Percentiles rank a stretch among this genome's conserved stretches.
Evolutionary conservation across 2,797 vertebrate species (phyloP).

Genomic region (Arrhamphus sclerolepis): DNA sequence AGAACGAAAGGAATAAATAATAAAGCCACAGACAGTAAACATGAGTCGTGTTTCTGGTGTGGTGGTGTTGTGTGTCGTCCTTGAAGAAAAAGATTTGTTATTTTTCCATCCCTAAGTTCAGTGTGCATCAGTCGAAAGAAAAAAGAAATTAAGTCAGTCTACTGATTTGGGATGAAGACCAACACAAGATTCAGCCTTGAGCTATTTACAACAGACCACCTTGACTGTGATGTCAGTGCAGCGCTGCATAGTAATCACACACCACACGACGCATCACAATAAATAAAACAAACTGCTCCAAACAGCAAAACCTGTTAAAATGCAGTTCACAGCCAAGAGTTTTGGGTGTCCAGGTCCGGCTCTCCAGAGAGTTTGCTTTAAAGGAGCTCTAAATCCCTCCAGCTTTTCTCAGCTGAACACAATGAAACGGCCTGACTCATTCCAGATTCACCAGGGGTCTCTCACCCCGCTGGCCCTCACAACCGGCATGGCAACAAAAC

Average conservation of each 20-base stretch:
- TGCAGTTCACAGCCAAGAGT: conserved; percentile 61
- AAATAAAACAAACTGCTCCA: conserved; percentile 24
- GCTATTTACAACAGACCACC: conserved; percentile 19
- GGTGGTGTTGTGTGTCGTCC: too few relatives aligned
- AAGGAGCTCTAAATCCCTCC: conserved; percentile 63
- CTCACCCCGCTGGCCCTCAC: conserved; percentile 30
- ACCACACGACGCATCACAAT: conserved; percentile 18
- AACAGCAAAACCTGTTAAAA: conserved; percentile 55
- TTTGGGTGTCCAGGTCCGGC: conserved; percentile 40
- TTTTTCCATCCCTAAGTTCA: too few relatives aligned
- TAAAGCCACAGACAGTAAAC: too few relatives aligned
- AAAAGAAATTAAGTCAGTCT: too few relatives aligned
- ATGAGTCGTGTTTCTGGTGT: too few relatives aligned
- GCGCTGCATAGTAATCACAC: conserved; percentile 46
- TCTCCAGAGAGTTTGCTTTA: conserved; percentile 55
- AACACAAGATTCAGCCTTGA: conserved; percentile 4
- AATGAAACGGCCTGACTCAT: conserved; percentile 64
- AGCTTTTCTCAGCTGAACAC: conserved; percentile 53
- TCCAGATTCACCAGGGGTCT: conserved; percentile 58
- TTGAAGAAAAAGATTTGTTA: too few relatives aligned
- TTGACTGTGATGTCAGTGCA: conserved; percentile 24
- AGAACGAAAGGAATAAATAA: too few relatives aligned
- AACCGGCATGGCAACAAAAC: conserved; percentile 51
- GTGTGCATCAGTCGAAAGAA: too few relatives aligned
- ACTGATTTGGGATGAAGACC: too few relatives aligned